A percentile compares a stretch with the other conserved stretches of the same genome.
phyloP scores from a whole-genome alignment of 2,888 invertebrate genomes.

The Nematopogon swammerdamellus region DNA sequence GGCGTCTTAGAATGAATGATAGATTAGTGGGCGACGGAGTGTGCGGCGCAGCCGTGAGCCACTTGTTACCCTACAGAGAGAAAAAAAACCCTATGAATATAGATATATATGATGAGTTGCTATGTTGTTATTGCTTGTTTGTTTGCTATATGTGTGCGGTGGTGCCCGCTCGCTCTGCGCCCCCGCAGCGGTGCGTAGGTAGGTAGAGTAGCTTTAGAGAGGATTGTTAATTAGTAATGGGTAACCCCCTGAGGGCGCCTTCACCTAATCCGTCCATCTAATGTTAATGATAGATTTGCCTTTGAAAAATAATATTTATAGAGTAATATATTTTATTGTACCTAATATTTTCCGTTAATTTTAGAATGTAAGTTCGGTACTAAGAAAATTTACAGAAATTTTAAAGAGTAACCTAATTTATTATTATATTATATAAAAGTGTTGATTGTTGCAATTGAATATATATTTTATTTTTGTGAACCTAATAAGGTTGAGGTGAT shows the following conservation, averaged over 20 bases:
- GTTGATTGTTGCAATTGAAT: constrained; percentile 33
- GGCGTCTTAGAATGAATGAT: constrained; percentile 28
- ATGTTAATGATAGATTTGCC: constrained; percentile 48
- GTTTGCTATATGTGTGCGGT: constrained; percentile 18
- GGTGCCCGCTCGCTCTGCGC: neutral
- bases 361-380: constrained; percentile 8
- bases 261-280: constrained; percentile 54
- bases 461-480: constrained; percentile 28
- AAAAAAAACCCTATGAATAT: constrained; percentile 45
- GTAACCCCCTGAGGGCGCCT: constrained; percentile 53
- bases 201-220: constrained; percentile 1
- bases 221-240: constrained; percentile 29
- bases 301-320: constrained; percentile 45
- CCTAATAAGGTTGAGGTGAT: too few relatives aligned
- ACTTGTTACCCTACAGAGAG: constrained; percentile 50
- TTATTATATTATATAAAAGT: constrained; percentile 13
- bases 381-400: neutral
- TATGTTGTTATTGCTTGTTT: constrained; percentile 41
- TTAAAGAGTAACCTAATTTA: neutral
- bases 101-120: constrained; percentile 37
- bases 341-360: constrained; percentile 20
- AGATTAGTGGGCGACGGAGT: constrained; percentile 19
- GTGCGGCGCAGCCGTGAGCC: constrained; percentile 28
- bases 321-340: constrained; percentile 57
- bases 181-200: neutral